Base-by-base conservation (phyloP, 2,888 invertebrate species). In the Lasioglossum marginatum region DNA sequence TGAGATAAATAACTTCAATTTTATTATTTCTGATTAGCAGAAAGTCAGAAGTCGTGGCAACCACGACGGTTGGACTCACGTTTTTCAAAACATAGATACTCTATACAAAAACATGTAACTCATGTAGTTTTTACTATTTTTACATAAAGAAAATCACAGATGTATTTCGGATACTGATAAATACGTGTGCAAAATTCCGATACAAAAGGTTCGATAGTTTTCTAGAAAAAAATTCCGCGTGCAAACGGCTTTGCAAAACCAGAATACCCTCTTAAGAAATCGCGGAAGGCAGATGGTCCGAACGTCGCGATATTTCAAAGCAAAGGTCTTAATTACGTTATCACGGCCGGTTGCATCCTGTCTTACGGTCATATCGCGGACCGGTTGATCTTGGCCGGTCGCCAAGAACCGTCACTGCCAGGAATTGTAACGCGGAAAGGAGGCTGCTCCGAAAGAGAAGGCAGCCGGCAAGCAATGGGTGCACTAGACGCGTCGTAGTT, bases 251-350 rank as follows among this genome's bases (percentile, higher is more conserved):
- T 52, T 2, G 23, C 3, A 52, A 52, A 52, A 23, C 23, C 23
- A 52, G 52, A 2, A 52, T 52, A 19, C 10, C 10, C 1, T 0
- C n/a, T 80, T 60, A 82, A 80, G 79, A 78, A 72, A 86, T 27
- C n/a, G 34, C 77, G 76, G 66, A 48, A 79, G 70, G 82, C 70
- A 73, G 48, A 73, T 72, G 77, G 77, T 71, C 12, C 63, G 63
- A 79, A 84, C 86, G 68, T 76, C 70, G 45, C 27, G 76, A 27
- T 82, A 91, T 88, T 87, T 89, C 90, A 91, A 92, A 90, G 91
- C 88, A 85, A 91, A 90, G 89, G 89, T 92, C 93, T 93, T 93
- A 93, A 93, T 93, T 93, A 91, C 93, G 91, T 93, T 92, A 93
- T 93, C 92, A 91, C 92, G 90, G 91, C 88, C 89, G 90, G 92